Conservation (phyloP, 2,797 vertebrate species). For the Rachycentron canadum region DNA sequence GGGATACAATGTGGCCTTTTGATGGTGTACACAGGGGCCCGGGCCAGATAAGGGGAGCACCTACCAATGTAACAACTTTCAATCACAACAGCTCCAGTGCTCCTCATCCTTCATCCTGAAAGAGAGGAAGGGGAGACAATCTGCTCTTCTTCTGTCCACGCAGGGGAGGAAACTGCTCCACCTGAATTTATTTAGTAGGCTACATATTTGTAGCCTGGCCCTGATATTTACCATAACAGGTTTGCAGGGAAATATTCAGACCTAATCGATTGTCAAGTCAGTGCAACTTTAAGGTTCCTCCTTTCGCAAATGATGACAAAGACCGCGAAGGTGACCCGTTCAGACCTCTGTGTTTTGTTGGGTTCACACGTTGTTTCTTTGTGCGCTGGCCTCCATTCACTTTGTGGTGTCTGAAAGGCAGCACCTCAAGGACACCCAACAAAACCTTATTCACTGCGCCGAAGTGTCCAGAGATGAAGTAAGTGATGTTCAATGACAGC, state of each 20-base stretch:
- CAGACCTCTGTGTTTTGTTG: neutral
- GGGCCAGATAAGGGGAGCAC: neutral
- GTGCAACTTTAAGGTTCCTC: neutral
- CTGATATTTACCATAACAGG: neutral
- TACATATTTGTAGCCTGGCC: neutral
- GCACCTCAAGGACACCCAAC: neutral
- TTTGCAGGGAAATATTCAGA: neutral
- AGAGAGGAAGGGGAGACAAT: neutral
- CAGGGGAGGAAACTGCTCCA: neutral
- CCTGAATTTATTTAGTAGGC: neutral
- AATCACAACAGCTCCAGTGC: neutral
- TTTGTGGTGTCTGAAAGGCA: neutral
- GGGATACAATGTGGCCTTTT: conserved; percentile 36
- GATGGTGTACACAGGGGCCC: neutral
- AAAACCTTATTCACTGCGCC: neutral
- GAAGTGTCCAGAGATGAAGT: neutral
- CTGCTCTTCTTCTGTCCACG: neutral
- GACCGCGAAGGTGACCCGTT: neutral
- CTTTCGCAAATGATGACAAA: neutral
- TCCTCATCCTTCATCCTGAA: neutral
- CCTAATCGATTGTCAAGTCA: neutral
- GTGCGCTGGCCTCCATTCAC: neutral
- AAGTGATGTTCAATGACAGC: neutral
- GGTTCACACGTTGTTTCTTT: neutral
- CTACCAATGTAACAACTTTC: neutral